A percentile compares a stretch with the other conserved stretches of the same genome.
Conservation (phyloP, 2,797 vertebrate genomes). For the Cynodonichthys magdalenae region DNA sequence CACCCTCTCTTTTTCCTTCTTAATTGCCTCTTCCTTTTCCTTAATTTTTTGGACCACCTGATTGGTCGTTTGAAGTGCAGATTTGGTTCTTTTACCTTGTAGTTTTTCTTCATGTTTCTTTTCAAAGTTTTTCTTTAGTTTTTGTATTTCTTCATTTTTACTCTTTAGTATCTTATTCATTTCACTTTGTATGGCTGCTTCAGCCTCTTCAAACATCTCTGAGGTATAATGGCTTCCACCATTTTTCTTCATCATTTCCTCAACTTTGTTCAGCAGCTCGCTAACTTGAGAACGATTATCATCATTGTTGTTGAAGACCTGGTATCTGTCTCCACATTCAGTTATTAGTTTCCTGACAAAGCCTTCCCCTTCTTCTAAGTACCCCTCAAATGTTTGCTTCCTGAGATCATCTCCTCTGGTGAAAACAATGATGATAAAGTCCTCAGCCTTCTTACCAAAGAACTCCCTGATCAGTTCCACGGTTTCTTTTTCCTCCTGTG, state of each 20-base stretch:
- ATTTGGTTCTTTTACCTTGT: accelerated
- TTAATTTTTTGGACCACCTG: accelerated
- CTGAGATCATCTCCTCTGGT: constrained; percentile 9
- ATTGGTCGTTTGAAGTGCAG: accelerated
- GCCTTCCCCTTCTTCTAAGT: not conserved
- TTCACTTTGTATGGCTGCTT: constrained; percentile 35
- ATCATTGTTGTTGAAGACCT: constrained; percentile 48
- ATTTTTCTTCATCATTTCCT: constrained; percentile 21
- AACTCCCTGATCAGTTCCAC: constrained; percentile 5
- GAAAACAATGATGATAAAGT: constrained; percentile 2
- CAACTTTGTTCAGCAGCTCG: constrained; percentile 29
- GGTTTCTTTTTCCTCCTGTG: not conserved
- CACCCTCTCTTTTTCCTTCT: not conserved
- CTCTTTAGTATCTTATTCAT: constrained; percentile 6
- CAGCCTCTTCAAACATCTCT: constrained; percentile 28
- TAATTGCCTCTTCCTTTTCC: not conserved
- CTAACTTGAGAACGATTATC: constrained; percentile 30
- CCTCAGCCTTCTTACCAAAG: not conserved
- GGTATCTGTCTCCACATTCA: constrained; percentile 16
- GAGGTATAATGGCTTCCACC: constrained; percentile 22
- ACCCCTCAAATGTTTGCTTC: not conserved
- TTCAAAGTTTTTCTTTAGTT: accelerated
- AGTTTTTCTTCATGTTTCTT: not conserved
- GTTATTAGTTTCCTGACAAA: not conserved
- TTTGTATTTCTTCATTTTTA: not conserved